Evolutionary conservation across 2,113 vertebrate genomes (phyloP).

Genomic region (Neolamprologus devosi): DNA sequence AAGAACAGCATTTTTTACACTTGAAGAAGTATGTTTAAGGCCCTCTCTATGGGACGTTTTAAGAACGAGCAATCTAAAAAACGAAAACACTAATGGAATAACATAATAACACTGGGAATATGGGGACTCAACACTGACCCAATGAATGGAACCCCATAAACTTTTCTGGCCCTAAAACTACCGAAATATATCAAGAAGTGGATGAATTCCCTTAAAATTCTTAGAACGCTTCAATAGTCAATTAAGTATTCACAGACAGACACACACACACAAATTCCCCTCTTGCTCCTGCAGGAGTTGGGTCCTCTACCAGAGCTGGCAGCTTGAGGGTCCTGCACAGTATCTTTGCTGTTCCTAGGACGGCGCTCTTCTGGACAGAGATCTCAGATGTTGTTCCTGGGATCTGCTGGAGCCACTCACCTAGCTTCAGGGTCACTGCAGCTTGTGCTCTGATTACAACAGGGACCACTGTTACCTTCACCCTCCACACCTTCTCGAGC

Average conservation of each 20-base stretch:
- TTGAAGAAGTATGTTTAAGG: neutral
- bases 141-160: neutral
- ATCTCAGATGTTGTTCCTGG: no score
- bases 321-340: no score
- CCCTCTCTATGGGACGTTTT: fast-evolving
- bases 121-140: neutral
- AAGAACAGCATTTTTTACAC: neutral
- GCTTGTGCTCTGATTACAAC: fast-evolving
- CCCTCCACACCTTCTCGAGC: neutral
- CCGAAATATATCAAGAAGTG: neutral
- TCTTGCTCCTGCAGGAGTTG: no score
- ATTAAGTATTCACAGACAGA: neutral
- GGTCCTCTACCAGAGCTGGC: fast-evolving
- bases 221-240: neutral
- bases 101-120: neutral
- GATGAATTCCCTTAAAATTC: neutral
- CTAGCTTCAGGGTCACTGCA: neutral
- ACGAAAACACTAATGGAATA: neutral
- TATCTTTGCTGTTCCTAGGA: fast-evolving
- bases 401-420: neutral
- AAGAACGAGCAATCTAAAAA: no score
- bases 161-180: neutral
- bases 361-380: no score
- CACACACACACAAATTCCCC: neutral
- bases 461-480: neutral